Percentiles rank a stretch among this genome's conserved stretches.
Conservation (phyloP, 2,888 invertebrate genomes). For the Thera britannica region DNA sequence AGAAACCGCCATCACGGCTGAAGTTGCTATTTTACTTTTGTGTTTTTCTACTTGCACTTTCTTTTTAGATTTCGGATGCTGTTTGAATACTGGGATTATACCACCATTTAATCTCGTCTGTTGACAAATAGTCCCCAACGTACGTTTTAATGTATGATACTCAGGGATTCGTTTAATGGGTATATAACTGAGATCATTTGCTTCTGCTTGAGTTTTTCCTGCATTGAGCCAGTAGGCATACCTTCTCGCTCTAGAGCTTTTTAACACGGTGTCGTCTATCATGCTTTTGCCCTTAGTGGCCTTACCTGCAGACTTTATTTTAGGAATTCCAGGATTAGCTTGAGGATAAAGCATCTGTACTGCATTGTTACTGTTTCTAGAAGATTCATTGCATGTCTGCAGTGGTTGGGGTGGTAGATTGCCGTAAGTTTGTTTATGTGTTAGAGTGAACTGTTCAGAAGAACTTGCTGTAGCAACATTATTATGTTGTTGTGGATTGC, state of each 20-base stretch:
- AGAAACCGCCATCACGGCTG: too few relatives aligned
- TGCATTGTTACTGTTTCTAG: neutral
- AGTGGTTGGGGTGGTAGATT: neutral
- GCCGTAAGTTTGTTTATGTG: neutral
- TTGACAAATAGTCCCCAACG: neutral
- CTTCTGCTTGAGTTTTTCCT: constrained; percentile 12
- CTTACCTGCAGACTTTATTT: neutral
- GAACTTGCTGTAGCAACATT: neutral
- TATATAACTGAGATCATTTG: neutral
- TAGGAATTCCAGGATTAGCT: neutral
- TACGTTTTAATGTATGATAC: neutral
- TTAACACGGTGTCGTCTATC: neutral
- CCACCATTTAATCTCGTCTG: neutral
- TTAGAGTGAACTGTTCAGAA: neutral
- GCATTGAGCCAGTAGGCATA: constrained; percentile 7
- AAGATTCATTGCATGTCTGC: neutral
- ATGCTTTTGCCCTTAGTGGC: neutral
- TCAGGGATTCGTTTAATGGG: neutral
- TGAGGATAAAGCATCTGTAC: neutral
- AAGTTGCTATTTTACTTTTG: neutral
- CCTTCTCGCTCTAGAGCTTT: neutral
- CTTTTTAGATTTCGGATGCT: neutral
- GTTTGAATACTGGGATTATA: neutral
- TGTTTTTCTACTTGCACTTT: neutral
- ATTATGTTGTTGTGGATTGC: neutral